A percentile compares a stretch with the other conserved stretches of the same genome.
These are phyloP conservation scores for Lordiphosa clarofinis DNA, from an alignment of 1,140 invertebrate species.

Conservation along the genomic window DNA sequence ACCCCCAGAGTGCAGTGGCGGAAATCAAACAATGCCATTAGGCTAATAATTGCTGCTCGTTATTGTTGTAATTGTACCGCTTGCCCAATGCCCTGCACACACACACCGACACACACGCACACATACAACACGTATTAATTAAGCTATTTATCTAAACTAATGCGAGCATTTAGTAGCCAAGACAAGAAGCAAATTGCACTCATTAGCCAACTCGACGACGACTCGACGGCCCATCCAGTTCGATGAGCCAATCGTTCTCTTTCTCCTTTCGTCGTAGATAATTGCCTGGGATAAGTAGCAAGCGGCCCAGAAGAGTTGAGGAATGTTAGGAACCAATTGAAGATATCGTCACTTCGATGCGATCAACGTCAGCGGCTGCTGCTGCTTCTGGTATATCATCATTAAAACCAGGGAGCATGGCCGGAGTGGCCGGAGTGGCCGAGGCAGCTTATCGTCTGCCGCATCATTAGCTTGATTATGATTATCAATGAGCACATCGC, in stretches of 20 bases:
- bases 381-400: slow-evolving; percentile 29
- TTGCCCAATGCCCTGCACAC: slow-evolving; percentile 20
- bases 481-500: slow-evolving; percentile 75
- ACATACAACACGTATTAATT: slow-evolving; percentile 62
- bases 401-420: slow-evolving; percentile 39
- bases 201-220: slow-evolving; percentile 53
- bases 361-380: slow-evolving; percentile 38
- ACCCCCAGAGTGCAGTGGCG: slow-evolving; percentile 44
- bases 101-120: slow-evolving; percentile 21
- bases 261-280: slow-evolving; percentile 42
- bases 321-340: slow-evolving; percentile 53
- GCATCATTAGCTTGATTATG: slow-evolving; percentile 78
- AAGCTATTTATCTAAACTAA: slow-evolving; percentile 78
- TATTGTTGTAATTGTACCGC: slow-evolving; percentile 66
- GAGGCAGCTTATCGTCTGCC: slow-evolving; percentile 59
- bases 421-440: background rate
- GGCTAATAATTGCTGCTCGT: slow-evolving; percentile 70
- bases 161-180: slow-evolving; percentile 77
- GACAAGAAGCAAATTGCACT: slow-evolving; percentile 77
- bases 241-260: slow-evolving; percentile 63
- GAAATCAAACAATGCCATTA: slow-evolving; percentile 75
- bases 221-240: slow-evolving; percentile 17
- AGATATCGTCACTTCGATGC: slow-evolving; percentile 57
- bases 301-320: slow-evolving; percentile 20
- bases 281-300: slow-evolving; percentile 62